Evolutionary conservation across 2,113 vertebrate genomes (phyloP), one percentile per base, ranked within the genome.

Genomic region (Periophthalmus modestus): DNA sequence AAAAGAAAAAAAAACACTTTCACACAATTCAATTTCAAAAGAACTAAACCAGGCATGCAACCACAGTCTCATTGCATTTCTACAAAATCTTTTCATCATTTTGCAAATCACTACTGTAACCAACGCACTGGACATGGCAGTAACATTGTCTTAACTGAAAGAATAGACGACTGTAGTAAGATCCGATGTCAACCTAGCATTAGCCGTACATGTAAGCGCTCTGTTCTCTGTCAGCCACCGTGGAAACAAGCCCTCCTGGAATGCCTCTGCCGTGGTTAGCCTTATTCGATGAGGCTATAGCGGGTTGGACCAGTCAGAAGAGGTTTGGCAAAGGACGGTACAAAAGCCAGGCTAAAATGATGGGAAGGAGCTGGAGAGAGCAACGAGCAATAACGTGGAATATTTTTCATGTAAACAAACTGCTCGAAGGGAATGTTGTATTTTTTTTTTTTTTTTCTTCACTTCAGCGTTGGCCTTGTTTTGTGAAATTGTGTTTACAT

Each of bases 241-340:
- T 69, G 69, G 79, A 83, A 82, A 84, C 67, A 73, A 80, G 79
- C 61, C 77, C 76, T 84, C 69, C 72, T 70, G 84, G 85, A 87
- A 88, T 77, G 81, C 78, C 16, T 62, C 71, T 77, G 83, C 82
- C 46, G 82, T 28, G 78, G 86, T 87, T 88, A 80, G 71, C 23
- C 71, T 59, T 68, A 75, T 77, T 88, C 65, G 50, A 67, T 24
- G 68, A 43, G 84, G 69, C 75, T 39, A 6, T 21, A 75, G 69
- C 1, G 81, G 80, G 82, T 81, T 89, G 81, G 87, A 88, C 70
- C 68, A 82, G 52, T 39, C 72, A 75, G 79, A 66, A 63, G 82
- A 80, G 84, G 82, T 89, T 89, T 90, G 85, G 86, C 34, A 86
- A 71, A 65, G 72, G 52, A 33, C 69, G 73, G 67, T 19, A 39